A percentile compares a stretch with the other conserved stretches of the same genome.
These are phyloP conservation scores for Coturnix japonica DNA, from an alignment of 2,113 vertebrate species.

Conservation along the genomic window DNA sequence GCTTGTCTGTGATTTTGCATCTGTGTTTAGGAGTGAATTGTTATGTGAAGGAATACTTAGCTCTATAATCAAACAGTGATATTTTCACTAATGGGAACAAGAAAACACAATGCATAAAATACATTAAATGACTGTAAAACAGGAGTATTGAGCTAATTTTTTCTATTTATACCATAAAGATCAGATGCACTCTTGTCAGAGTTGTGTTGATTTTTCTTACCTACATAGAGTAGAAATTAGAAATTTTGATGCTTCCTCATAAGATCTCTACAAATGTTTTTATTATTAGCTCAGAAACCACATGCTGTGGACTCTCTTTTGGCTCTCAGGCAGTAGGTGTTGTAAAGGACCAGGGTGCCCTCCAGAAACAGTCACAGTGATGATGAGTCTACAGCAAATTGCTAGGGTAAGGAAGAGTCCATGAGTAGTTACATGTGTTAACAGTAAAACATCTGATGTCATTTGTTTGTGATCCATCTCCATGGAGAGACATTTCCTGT, in stretches of 20 bases:
- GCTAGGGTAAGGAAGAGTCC: not conserved
- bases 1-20: conserved; percentile 12
- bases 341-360: too few species aligned
- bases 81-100: not conserved
- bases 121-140: not conserved
- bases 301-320: not conserved
- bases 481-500: not conserved
- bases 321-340: not conserved
- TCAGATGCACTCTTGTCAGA: not conserved
- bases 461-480: not conserved
- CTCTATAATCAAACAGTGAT: not conserved
- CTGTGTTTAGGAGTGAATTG: not conserved
- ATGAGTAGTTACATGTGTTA: not conserved
- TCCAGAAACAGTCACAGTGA: not conserved
- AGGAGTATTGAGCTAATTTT: not conserved
- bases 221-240: not conserved
- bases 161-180: not conserved
- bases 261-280: not conserved
- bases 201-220: not conserved
- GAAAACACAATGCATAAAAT: not conserved
- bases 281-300: not conserved
- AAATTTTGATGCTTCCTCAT: not conserved
- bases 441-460: fast-evolving
- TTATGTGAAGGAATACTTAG: not conserved
- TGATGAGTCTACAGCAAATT: not conserved